Evolutionary conservation across 2,888 invertebrate species (phyloP), one percentile per base, ranked within the genome.

Genomic region (Cryptops parisi): DNA sequence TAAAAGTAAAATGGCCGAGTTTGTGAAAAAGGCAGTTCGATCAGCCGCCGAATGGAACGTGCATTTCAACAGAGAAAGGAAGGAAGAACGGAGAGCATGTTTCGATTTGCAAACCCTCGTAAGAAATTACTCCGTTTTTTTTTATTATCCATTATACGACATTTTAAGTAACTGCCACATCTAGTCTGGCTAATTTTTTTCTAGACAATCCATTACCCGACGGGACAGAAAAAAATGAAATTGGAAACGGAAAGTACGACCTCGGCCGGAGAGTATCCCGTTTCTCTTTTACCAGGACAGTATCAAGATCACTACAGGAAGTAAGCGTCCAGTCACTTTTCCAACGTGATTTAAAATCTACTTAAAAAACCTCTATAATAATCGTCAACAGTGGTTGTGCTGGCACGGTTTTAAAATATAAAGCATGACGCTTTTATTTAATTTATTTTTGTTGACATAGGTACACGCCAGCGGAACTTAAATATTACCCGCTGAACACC

Each of bases 211-310:
- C 87, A 87, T 67, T 80, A 81, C 66, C 87, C 86, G 3, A 58
- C 61, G 26, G 63, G 65, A 23, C n/a, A n/a, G n/a, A 62, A 62
- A 56, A 63, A 60, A 55, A 64, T 63, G 57, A 66, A 65, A 55
- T 66, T 43, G 38, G 50, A 40, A 17, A 54, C 17, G 39, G 58
- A 54, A 26, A n/a, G n/a, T n/a, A 22, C 47, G 12, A 54, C 58
- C 3, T 64, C 64, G 47, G 70, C 78, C 40, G 79, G 79, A 41
- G 68, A 78, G 68, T 98, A 94, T 75, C 97, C 97, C 21, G 81
- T 94, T 57, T 82, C 96, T 44, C 74, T 98, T 58, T 81, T 98
- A 62, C 91, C 94, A 38, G 96, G 96, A n/a, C 98, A 98, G 73
- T 97, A 81, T 72, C 84, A 86, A 61, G 88, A 93, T 69, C 78